Conservation (phyloP, 2,797 vertebrate genomes). For the Eremophila alpestris region DNA sequence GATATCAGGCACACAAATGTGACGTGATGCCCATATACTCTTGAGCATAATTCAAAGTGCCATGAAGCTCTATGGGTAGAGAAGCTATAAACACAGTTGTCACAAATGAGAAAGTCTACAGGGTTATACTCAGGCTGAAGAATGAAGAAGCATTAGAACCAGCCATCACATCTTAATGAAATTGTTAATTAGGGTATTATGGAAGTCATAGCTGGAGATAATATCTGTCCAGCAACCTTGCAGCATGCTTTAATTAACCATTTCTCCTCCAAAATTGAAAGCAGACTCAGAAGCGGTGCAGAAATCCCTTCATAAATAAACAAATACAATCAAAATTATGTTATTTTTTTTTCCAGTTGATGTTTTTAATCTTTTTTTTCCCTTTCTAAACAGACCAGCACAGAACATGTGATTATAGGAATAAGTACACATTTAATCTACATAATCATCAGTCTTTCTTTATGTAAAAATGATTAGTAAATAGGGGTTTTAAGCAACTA, state of each 20-base stretch:
- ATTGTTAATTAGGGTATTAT: conserved; percentile 80
- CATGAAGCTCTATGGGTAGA: conserved; percentile 83
- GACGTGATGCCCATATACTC: conserved; percentile 88
- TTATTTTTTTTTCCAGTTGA: background rate
- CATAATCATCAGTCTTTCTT: conserved; percentile 81
- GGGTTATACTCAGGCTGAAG: conserved; percentile 75
- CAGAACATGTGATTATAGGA: conserved; percentile 69
- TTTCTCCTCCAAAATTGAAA: conserved; percentile 7
- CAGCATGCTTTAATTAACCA: conserved; percentile 67
- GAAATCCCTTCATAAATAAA: background rate
- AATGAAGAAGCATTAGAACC: conserved; percentile 65
- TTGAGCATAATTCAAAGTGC: conserved; percentile 91
- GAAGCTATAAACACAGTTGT: conserved; percentile 86
- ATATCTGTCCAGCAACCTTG: conserved; percentile 37
- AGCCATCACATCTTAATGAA: conserved; percentile 74
- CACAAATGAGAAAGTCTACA: conserved; percentile 77
- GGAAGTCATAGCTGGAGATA: conserved; percentile 67
- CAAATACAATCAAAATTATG: background rate
- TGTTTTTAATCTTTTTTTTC: background rate
- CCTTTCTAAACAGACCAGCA: conserved; percentile 2
- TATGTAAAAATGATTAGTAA: conserved; percentile 82
- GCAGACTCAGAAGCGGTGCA: background rate
- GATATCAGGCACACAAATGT: conserved; percentile 88
- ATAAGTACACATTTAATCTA: conserved; percentile 79
- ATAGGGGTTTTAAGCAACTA: conserved; percentile 81